Evolutionary conservation across 1,140 invertebrate species (phyloP).

Genomic region (Scaptodrosophila lebanonensis): DNA sequence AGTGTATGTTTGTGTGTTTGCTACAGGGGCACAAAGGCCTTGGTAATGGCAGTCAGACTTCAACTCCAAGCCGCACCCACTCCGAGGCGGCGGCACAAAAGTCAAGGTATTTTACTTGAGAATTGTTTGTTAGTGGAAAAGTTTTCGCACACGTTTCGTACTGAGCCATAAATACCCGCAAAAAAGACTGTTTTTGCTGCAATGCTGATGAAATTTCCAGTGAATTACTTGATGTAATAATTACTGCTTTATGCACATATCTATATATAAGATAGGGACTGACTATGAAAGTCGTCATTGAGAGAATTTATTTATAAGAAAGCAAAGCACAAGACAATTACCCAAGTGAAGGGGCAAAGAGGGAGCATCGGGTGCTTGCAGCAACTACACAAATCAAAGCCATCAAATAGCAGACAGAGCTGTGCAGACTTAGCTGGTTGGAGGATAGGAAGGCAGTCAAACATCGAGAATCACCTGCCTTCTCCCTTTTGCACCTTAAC

Average conservation of each 20-base stretch:
- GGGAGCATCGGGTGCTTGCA: constrained; percentile 4
- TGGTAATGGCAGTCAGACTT: constrained; percentile 52
- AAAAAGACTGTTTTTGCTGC: constrained; percentile 17
- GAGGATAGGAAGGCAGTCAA: no score
- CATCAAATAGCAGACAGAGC: constrained; percentile 16
- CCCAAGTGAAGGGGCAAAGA: background rate
- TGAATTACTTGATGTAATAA: background rate
- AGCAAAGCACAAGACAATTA: no score
- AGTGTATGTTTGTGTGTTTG: constrained; percentile 7
- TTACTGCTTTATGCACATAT: no score
- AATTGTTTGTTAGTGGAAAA: constrained; percentile 65
- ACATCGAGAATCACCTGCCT: constrained; percentile 25
- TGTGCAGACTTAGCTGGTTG: no score
- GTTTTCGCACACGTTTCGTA: constrained; percentile 51
- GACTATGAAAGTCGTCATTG: no score
- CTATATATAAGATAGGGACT: no score
- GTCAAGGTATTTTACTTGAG: constrained; percentile 67
- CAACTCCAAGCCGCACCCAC: constrained; percentile 3
- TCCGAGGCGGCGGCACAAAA: constrained; percentile 36
- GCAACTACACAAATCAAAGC: constrained; percentile 27
- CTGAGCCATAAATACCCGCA: constrained; percentile 36
- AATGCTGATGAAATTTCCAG: background rate
- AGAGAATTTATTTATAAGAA: no score
- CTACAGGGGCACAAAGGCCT: constrained; percentile 19
- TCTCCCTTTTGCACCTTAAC: no score